Percentiles rank a stretch among this genome's conserved stretches.
Evolutionary conservation across 2,113 vertebrate species (phyloP).

Genomic region (Acanthisitta chloris): DNA sequence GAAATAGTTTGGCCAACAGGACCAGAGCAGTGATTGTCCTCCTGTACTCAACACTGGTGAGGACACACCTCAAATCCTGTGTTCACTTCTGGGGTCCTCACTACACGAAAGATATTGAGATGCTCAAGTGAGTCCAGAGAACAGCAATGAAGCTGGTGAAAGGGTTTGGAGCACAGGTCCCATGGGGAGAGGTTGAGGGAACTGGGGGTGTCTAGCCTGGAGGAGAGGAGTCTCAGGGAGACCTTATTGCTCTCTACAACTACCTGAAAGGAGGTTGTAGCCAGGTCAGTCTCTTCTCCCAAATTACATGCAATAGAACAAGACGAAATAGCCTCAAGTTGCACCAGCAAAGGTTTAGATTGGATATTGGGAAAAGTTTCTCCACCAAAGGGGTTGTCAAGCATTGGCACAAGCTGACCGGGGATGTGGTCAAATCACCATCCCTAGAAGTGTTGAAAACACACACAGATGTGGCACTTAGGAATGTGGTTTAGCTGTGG

Average conservation of each 20-base stretch:
- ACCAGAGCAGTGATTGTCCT: too few relatives aligned
- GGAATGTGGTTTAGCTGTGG: neutral
- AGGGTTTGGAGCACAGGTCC: too few relatives aligned
- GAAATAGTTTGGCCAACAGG: neutral
- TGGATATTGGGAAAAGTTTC: neutral
- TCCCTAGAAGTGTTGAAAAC: neutral
- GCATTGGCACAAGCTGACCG: neutral
- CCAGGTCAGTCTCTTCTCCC: neutral
- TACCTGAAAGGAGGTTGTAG: neutral
- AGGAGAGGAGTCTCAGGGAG: neutral
- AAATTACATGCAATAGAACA: neutral
- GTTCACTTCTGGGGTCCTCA: neutral
- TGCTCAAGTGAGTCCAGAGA: neutral
- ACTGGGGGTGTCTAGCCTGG: neutral
- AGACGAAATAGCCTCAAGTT: neutral
- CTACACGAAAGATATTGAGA: too few relatives aligned
- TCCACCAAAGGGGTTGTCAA: neutral
- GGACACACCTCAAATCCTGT: accelerated
- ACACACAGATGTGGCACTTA: neutral
- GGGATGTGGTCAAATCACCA: neutral
- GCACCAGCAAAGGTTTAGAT: neutral
- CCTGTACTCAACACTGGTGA: accelerated
- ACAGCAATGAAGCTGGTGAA: too few relatives aligned
- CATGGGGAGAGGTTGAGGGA: too few relatives aligned
- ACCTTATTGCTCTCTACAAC: neutral